Evolutionary conservation across 1,140 invertebrate genomes (phyloP).

Genomic region (Drepana arcuata): DNA sequence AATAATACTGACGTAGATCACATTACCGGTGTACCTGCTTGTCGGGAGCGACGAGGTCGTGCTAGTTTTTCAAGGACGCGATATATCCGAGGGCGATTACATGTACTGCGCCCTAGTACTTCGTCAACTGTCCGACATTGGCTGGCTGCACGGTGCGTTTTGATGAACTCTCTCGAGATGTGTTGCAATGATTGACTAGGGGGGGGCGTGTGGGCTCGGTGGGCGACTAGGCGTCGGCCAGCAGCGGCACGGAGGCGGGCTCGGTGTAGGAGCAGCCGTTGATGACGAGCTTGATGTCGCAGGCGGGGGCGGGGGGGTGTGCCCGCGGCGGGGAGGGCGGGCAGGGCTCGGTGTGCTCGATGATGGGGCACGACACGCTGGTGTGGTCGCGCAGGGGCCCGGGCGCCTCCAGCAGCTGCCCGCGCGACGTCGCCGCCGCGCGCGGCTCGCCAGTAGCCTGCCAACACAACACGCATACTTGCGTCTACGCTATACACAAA

Average conservation of each 20-base stretch:
- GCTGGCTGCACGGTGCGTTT: no score
- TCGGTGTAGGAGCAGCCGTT: slow-evolving; percentile 35
- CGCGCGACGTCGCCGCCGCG: slow-evolving; percentile 23
- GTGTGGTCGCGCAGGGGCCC: slow-evolving; percentile 49
- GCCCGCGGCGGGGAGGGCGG: slow-evolving; percentile 1
- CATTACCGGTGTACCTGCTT: no score
- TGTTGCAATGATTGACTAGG: slow-evolving; percentile 25
- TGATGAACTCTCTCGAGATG: no score
- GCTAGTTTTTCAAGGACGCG: no score
- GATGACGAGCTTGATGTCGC: slow-evolving; percentile 51
- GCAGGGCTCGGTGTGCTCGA: slow-evolving; percentile 36
- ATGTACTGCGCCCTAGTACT: no score
- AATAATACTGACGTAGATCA: slow-evolving; percentile 69
- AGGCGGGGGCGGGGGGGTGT: slow-evolving; percentile 8
- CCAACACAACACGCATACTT: not conserved
- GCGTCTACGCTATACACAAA: not conserved
- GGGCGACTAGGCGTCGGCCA: slow-evolving; percentile 46
- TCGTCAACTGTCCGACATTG: no score
- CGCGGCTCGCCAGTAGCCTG: slow-evolving; percentile 49
- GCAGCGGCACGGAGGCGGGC: slow-evolving; percentile 46
- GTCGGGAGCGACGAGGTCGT: no score
- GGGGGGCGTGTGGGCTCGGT: no score
- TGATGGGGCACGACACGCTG: slow-evolving; percentile 61
- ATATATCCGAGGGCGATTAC: no score
- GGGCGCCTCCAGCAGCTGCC: slow-evolving; percentile 45